phyloP scores from a whole-genome alignment of 2,113 vertebrate species.

The Cygnus buccinator region DNA sequence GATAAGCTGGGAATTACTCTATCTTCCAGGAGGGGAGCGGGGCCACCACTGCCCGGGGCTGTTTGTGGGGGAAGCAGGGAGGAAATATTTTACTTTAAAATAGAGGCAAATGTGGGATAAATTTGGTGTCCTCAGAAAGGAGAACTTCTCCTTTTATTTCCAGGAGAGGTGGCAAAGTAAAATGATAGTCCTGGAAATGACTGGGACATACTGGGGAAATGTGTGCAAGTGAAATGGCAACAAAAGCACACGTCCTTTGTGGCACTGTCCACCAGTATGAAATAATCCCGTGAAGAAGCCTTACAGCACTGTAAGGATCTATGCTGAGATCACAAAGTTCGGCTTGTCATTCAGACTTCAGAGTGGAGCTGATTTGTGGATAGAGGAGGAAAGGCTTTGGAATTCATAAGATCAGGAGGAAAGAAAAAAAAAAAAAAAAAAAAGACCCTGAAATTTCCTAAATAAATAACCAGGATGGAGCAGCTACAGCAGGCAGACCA shows the following conservation, averaged over 20 bases:
- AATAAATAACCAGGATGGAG: not conserved
- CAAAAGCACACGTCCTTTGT: not conserved
- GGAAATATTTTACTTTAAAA: conserved; percentile 10
- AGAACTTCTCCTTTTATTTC: not conserved
- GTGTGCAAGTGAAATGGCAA: not conserved
- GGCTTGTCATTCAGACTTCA: conserved; percentile 34
- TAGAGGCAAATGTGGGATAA: conserved; percentile 12
- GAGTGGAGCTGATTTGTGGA: not conserved
- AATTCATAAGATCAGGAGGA: not conserved
- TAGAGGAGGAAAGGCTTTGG: conserved; percentile 33
- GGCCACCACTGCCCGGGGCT: not conserved
- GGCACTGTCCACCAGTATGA: not conserved
- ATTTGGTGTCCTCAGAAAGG: not conserved
- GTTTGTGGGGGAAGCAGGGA: not conserved
- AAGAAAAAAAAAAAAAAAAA: not conserved
- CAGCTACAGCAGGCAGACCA: conserved; percentile 23
- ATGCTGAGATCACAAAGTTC: conserved; percentile 18
- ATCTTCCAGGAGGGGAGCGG: rapidly evolving
- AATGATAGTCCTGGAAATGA: not conserved
- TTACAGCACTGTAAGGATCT: not conserved
- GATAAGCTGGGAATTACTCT: not conserved
- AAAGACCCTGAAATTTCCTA: conserved; percentile 9
- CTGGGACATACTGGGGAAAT: not conserved
- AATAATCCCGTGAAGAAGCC: not conserved
- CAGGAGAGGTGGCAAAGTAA: not conserved